Conservation (phyloP, 2,888 invertebrate genomes). For the Brachypalpus laphriformis region DNA sequence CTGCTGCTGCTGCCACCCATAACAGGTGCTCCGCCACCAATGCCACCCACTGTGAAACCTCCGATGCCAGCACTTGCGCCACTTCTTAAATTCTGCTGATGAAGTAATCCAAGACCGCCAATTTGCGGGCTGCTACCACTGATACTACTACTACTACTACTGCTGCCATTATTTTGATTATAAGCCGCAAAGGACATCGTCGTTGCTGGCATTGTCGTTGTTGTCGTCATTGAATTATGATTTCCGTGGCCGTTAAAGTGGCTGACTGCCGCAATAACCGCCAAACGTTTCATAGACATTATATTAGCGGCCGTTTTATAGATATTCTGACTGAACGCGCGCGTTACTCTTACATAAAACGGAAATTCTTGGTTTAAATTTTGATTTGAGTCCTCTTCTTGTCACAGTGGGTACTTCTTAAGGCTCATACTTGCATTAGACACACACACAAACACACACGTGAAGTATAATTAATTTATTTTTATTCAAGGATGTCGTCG, state of each 20-base stretch:
- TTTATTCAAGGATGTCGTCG: constrained; percentile 55
- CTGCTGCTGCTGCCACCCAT: constrained; percentile 74
- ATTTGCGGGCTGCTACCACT: constrained; percentile 83
- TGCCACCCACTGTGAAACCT: constrained; percentile 68
- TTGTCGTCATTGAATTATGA: constrained; percentile 73
- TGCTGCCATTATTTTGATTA: constrained; percentile 83
- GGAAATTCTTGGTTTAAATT: constrained; percentile 39
- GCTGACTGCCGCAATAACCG: constrained; percentile 82
- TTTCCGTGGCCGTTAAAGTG: constrained; percentile 78
- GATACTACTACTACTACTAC: constrained; percentile 81
- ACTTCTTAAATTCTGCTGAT: constrained; percentile 79
- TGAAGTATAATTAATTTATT: constrained; percentile 61
- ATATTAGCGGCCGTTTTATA: constrained; percentile 49
- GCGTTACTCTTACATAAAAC: constrained; percentile 7
- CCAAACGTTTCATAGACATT: constrained; percentile 88
- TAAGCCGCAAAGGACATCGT: constrained; percentile 53
- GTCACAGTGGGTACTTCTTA: constrained; percentile 38
- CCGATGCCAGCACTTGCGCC: constrained; percentile 60
- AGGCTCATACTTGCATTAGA: constrained; percentile 52
- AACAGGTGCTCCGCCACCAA: constrained; percentile 75
- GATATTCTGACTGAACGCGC: background rate
- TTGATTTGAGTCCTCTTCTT: constrained; percentile 27
- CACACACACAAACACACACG: constrained; percentile 25
- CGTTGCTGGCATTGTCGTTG: constrained; percentile 73
- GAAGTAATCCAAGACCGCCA: constrained; percentile 80